These are phyloP conservation scores for Ormyrus pomaceus DNA, from an alignment of 2,888 invertebrate genomes.

Conservation along the genomic window DNA sequence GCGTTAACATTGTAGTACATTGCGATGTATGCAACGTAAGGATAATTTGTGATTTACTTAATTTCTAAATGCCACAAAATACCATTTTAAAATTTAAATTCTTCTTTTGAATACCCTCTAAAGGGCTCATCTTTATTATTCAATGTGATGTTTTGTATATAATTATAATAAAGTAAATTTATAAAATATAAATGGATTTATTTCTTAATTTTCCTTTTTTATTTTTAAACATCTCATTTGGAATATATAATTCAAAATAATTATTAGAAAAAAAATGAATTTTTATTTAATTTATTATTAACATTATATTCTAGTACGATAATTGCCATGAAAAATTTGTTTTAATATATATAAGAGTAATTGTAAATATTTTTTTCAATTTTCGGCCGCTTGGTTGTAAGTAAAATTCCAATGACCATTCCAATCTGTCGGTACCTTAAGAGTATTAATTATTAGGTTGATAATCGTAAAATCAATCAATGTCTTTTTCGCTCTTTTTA, in stretches of 20 bases:
- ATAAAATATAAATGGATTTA: conserved; percentile 33
- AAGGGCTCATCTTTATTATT: conserved; percentile 56
- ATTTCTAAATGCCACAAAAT: conserved; percentile 22
- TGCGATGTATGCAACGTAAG: conserved; percentile 16
- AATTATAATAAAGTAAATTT: conserved; percentile 57
- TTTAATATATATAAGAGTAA: not conserved
- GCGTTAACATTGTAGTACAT: conserved; percentile 15
- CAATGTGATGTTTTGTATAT: conserved; percentile 65
- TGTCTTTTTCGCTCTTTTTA: conserved; percentile 49
- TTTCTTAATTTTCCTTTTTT: not conserved
- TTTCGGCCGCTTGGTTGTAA: too few relatives aligned
- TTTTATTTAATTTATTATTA: not conserved
- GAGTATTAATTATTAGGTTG: not conserved
- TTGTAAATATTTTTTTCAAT: not conserved
- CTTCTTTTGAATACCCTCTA: conserved; percentile 39
- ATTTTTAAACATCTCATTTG: conserved; percentile 1
- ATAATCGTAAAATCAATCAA: not conserved
- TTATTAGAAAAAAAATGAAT: not conserved
- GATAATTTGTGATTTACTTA: conserved; percentile 31
- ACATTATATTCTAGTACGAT: not conserved
- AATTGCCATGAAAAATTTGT: not conserved
- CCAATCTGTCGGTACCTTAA: not conserved
- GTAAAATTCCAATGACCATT: not conserved
- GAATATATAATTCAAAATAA: not conserved
- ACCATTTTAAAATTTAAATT: conserved; percentile 13